Evolutionary conservation across 2,888 invertebrate species (phyloP).

Genomic region (Scaptomyza cyrtandrae): DNA sequence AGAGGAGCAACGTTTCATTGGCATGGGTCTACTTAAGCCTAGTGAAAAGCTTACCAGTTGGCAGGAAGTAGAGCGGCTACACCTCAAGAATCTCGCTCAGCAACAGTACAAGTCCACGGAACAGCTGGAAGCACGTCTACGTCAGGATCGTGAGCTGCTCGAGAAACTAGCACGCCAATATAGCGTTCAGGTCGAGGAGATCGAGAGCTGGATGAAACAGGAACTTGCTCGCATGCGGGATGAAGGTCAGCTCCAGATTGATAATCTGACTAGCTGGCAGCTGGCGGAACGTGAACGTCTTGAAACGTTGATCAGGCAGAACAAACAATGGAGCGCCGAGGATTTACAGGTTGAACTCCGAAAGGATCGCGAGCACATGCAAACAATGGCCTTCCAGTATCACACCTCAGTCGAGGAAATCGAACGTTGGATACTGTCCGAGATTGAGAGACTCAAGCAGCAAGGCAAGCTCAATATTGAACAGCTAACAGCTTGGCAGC

Average conservation of each 20-base stretch:
- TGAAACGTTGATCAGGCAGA: constrained; percentile 72
- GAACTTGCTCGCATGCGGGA: constrained; percentile 81
- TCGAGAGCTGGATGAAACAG: constrained; percentile 82
- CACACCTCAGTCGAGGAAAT: constrained; percentile 83
- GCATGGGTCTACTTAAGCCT: constrained; percentile 80
- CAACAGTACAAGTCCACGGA: constrained; percentile 82
- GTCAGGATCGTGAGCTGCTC: constrained; percentile 80
- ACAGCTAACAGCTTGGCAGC: constrained; percentile 81
- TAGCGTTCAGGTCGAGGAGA: constrained; percentile 82
- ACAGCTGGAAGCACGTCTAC: constrained; percentile 80
- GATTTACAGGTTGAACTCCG: constrained; percentile 77
- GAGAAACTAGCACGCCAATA: constrained; percentile 81
- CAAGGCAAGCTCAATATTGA: constrained; percentile 81
- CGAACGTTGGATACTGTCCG: constrained; percentile 82
- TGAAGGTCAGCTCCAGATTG: constrained; percentile 82
- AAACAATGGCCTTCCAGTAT: constrained; percentile 82
- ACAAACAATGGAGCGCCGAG: constrained; percentile 80
- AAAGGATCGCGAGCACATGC: constrained; percentile 82
- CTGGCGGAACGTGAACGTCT: constrained; percentile 80
- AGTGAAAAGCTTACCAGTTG: constrained; percentile 81
- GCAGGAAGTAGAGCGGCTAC: constrained; percentile 82
- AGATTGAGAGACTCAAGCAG: constrained; percentile 75
- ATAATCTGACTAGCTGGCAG: constrained; percentile 82
- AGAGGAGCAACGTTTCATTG: constrained; percentile 80
- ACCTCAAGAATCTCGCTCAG: constrained; percentile 80